Evolutionary conservation across 2,888 invertebrate species (phyloP), one percentile per base, ranked within the genome.

Genomic region (Hyposoter dolosus): DNA sequence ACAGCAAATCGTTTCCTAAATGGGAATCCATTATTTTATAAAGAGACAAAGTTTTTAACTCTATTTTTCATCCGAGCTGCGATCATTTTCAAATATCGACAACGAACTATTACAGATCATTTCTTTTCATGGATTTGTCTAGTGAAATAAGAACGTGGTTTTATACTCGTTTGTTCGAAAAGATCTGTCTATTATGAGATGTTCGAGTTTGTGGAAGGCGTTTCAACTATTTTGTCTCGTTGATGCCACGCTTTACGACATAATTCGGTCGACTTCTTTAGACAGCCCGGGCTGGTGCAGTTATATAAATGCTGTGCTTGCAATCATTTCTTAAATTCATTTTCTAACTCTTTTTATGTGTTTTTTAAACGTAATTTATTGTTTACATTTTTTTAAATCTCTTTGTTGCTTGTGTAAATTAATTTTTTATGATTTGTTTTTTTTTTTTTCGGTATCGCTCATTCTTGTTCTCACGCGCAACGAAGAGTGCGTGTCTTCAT

Each of bases 401-500:
- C 10, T 74, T 23, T 43, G n/a, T n/a, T 28, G 47, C 28, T 79
- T 74, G 87, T 82, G 71, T 71, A 81, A 82, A 71, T 83, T 84
- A 71, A 66, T 77, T 74, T 78, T 78, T 82, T 83, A 77, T 76
- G 65, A 60, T 80, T 82, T 50, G 74, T 79, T 45, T 50, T 79
- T 82, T 72, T 68, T 63, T 65, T 82, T 83, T 76, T 82, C 66
- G 63, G 56, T 56, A 56, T 56, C 56, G 23, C 15, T 53, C 40
- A 60, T 83, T 75, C 74, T 72, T 66, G 40, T 50, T 50, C 71
- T 56, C 60, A 47, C 66, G 65, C 72, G 69, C 12, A 76, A 65
- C 69, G 78, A 79, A 53, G 80, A 80, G 82, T 83, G 84, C 88
- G 84, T 84, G 90, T 89, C 85, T 89, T 89, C 89, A 91, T 92